A percentile compares a stretch with the other conserved stretches of the same genome.
These are phyloP conservation scores for Phyto melanocephala DNA, from an alignment of 2,888 invertebrate genomes.

Conservation along the genomic window DNA sequence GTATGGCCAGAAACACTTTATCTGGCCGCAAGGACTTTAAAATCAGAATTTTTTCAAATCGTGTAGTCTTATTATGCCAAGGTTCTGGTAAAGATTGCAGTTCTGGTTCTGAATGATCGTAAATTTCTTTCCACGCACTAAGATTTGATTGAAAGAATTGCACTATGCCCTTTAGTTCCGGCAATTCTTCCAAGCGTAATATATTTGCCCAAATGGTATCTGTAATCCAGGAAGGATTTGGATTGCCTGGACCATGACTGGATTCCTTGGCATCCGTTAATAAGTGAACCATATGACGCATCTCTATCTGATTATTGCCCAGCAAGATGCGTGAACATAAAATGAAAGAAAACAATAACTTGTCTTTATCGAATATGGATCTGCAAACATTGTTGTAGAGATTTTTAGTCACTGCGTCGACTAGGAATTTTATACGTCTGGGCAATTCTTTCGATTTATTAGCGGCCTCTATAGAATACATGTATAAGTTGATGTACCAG, in stretches of 20 bases:
- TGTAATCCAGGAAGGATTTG: constrained; percentile 89
- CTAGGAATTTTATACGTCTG: constrained; percentile 87
- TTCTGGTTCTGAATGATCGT: constrained; percentile 85
- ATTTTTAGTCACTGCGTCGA: constrained; percentile 89
- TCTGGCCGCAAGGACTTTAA: constrained; percentile 90
- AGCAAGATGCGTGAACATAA: constrained; percentile 85
- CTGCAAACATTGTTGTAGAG: constrained; percentile 93
- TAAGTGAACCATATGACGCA: constrained; percentile 86
- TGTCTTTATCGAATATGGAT: constrained; percentile 93
- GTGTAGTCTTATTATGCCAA: constrained; percentile 82
- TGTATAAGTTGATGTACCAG: constrained; percentile 90
- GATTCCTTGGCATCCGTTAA: constrained; percentile 82
- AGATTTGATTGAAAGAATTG: constrained; percentile 81
- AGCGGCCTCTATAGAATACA: constrained; percentile 78
- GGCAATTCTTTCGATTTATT: constrained; percentile 83
- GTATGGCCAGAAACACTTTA: constrained; percentile 89
- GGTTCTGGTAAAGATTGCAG: constrained; percentile 84
- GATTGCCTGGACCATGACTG: constrained; percentile 80
- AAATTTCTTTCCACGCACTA: constrained; percentile 82
- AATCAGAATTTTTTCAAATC: constrained; percentile 88
- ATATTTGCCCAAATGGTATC: constrained; percentile 90
- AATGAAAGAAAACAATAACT: constrained; percentile 90
- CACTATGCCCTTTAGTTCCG: constrained; percentile 83
- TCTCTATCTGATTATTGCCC: constrained; percentile 82
- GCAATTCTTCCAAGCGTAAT: constrained; percentile 84